phyloP scores from a whole-genome alignment of 35 echinoderm and acorn worm genomes.

The Lytechinus pictus region DNA sequence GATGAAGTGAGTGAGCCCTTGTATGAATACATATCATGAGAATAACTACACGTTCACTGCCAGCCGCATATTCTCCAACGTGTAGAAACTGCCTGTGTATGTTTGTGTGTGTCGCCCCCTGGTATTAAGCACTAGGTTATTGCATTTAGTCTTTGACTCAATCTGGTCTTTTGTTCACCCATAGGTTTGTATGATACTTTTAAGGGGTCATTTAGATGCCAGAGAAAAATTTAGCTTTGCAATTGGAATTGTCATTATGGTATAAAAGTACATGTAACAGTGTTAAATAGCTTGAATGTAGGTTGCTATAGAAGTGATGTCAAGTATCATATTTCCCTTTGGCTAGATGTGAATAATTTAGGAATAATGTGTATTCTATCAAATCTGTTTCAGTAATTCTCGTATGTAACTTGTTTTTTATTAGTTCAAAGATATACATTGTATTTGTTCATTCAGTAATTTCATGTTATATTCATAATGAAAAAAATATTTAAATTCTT shows the following conservation, averaged over 20 bases:
- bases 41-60: slow-evolving; percentile 9
- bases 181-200: not conserved
- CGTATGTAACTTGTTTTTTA: not conserved
- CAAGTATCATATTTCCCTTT: not conserved
- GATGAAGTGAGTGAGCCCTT: not conserved
- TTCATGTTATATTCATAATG: not conserved
- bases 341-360: not conserved
- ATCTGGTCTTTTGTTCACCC: slow-evolving; percentile 47
- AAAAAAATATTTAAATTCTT: not conserved
- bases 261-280: not conserved
- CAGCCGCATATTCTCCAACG: not conserved
- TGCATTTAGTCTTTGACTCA: slow-evolving; percentile 42
- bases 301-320: not conserved
- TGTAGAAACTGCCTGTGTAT: not conserved
- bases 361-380: not conserved
- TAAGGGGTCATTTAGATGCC: slow-evolving; percentile 33
- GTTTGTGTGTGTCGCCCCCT: slow-evolving; percentile 32
- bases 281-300: not conserved
- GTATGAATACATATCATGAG: slow-evolving; percentile 26
- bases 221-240: not conserved
- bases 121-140: not conserved
- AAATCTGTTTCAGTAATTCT: not conserved
- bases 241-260: slow-evolving; percentile 29
- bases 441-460: not conserved
- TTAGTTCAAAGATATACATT: not conserved